These are phyloP conservation scores for Aplochiton taeniatus DNA, from an alignment of 2,797 vertebrate species.

Conservation along the genomic window DNA sequence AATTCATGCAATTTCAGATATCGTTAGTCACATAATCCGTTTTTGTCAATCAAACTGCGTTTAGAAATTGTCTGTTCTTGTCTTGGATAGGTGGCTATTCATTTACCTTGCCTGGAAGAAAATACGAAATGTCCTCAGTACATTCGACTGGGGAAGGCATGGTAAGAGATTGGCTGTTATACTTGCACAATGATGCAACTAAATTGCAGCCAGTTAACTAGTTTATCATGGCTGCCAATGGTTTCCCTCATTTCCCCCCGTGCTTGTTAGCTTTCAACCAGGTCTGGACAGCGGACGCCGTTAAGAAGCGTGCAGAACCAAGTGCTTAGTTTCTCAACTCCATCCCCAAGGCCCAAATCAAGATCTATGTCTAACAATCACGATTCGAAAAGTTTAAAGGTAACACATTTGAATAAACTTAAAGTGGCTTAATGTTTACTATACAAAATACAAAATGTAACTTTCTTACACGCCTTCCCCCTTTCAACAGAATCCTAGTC, in stretches of 20 bases:
- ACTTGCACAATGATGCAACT: not conserved
- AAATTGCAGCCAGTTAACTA: too few species aligned
- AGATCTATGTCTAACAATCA: slow-evolving; percentile 29
- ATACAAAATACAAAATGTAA: not conserved
- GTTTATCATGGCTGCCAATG: too few species aligned
- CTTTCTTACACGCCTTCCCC: not conserved
- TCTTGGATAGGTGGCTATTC: too few species aligned
- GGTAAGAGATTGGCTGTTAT: slow-evolving; percentile 61
- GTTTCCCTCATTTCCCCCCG: too few species aligned
- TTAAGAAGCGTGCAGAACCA: slow-evolving; percentile 73
- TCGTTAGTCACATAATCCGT: too few species aligned
- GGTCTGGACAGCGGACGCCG: slow-evolving; percentile 56
- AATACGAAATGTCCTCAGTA: slow-evolving; percentile 41
- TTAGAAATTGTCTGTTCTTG: too few species aligned
- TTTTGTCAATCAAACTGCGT: too few species aligned
- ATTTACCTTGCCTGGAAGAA: not conserved
- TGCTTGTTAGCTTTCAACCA: slow-evolving; percentile 42
- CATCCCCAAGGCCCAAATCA: slow-evolving; percentile 38
- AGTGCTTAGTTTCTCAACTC: slow-evolving; percentile 26
- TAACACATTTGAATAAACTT: slow-evolving; percentile 4
- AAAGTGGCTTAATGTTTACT: too few species aligned
- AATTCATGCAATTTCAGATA: too few species aligned
- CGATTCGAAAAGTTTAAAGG: slow-evolving; percentile 35
- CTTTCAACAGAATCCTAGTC: slow-evolving; percentile 44
- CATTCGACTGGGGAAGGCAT: slow-evolving; percentile 42